These are phyloP conservation scores for Pocillopora meandrina DNA, from an alignment of 92 coral and sea anemone genomes.

Conservation along the genomic window DNA sequence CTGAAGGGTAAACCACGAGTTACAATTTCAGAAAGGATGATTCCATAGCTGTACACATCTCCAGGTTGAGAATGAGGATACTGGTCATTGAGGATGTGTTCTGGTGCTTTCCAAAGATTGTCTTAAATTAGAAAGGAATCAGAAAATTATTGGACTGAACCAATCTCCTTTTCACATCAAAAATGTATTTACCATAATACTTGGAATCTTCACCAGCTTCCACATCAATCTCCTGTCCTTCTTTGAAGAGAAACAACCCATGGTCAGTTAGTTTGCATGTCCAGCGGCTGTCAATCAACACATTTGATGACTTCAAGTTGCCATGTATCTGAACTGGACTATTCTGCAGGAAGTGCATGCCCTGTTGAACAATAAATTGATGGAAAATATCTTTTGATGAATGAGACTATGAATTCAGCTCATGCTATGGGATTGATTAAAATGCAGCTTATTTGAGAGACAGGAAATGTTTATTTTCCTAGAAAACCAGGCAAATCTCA, in stretches of 20 bases:
- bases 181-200: slow-evolving; percentile 49
- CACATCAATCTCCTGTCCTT: slow-evolving; percentile 70
- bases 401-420: neutral
- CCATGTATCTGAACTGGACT: slow-evolving; percentile 70
- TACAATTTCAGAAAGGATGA: slow-evolving; percentile 71
- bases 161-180: neutral
- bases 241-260: slow-evolving; percentile 69
- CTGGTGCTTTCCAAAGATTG: slow-evolving; percentile 82
- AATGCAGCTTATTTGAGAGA: too few relatives aligned
- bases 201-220: slow-evolving; percentile 75
- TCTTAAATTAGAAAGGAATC: slow-evolving; percentile 38
- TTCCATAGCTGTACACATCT: slow-evolving; percentile 75
- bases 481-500: too few relatives aligned
- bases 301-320: slow-evolving; percentile 85
- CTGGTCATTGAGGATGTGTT: slow-evolving; percentile 66
- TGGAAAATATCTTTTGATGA: neutral
- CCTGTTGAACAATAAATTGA: slow-evolving; percentile 37
- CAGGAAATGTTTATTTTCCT: too few relatives aligned
- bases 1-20: slow-evolving; percentile 77
- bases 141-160: neutral
- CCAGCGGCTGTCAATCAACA: slow-evolving; percentile 89
- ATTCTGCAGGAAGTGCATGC: slow-evolving; percentile 68
- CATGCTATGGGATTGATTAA: neutral
- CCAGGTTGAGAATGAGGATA: slow-evolving; percentile 68
- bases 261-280: slow-evolving; percentile 82